phyloP scores from a whole-genome alignment of 2,113 vertebrate genomes.

The Ciconia boyciana region DNA sequence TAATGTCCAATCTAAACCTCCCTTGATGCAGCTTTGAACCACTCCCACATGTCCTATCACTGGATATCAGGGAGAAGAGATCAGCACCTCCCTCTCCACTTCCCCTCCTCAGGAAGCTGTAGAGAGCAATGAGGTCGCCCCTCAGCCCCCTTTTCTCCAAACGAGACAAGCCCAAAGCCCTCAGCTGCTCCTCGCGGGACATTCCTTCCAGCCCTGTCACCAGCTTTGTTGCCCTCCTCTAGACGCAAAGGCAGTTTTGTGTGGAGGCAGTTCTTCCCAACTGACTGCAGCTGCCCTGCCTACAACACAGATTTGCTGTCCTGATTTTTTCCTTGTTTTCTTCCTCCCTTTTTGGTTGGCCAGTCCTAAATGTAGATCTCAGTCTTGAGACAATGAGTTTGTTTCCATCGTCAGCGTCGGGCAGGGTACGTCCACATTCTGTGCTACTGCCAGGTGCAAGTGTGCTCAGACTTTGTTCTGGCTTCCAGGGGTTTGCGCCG shows the following conservation, averaged over 20 bases:
- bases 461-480: neutral
- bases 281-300: neutral
- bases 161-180: neutral
- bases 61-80: neutral
- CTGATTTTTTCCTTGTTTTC: neutral
- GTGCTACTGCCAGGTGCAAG: neutral
- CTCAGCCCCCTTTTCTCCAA: neutral
- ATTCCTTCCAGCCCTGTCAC: neutral
- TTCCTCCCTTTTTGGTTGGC: neutral
- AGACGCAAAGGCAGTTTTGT: neutral
- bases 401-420: neutral
- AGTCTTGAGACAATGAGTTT: neutral
- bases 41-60: accelerated
- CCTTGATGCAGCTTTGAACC: neutral
- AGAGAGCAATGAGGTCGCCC: neutral
- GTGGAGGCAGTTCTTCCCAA: neutral
- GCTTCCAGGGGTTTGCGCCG: neutral
- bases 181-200: accelerated
- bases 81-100: neutral
- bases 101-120: neutral
- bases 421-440: accelerated
- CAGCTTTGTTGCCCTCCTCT: neutral
- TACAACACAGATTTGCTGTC: neutral
- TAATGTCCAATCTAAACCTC: neutral
- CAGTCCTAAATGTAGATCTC: neutral